Base-by-base conservation (phyloP, 2,888 invertebrate genomes). In the Ischnura elegans region DNA sequence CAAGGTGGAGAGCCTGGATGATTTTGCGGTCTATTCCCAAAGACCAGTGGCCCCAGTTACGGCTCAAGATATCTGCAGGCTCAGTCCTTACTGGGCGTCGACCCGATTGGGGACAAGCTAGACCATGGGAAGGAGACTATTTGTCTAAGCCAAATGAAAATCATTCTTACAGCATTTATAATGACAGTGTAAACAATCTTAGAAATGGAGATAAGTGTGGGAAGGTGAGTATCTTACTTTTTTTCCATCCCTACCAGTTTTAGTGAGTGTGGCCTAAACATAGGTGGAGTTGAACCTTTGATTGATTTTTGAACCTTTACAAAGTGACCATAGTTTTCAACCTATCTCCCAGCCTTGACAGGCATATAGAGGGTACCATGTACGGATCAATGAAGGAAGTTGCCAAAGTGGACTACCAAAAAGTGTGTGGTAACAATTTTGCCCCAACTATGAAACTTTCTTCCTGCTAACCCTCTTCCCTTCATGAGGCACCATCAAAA, bases 1-100 rank as follows among this genome's bases (percentile, higher is more conserved):
- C 97, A n/a, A 97, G 98, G 94, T 99, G 99, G 99, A 97, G 99
- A 94, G 99, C 99, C 0, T 97, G 97, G 96, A 98, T 98, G 97
- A 97, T 98, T 93, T 97, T 99, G n/a, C 96, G 97, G 95, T 97
- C 97, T 94, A 97, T 99, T 94, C 98, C 98, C 1, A 96, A 97
- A 94, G 97, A 97, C 55, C 98, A 99, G 95, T 98, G 99, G 98
- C 98, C 98, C 16, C 98, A 98, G 95, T 97, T 99, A 95, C 97
- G 97, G 94, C 96, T 98, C 94, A 98, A 98, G 96, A 96, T 96
- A 95, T 55, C 76, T 84, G 98, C 98, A 0, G 98, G 97, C 3
- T 97, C 98, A 94, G 97, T 97, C 0, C 96, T 98, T 87, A 97
- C 97, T 94, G 97, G 97, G 16, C 97, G 97, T 95, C 96, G 98